phyloP scores from a whole-genome alignment of 1,140 invertebrate species.

The Drosophila simulans region DNA sequence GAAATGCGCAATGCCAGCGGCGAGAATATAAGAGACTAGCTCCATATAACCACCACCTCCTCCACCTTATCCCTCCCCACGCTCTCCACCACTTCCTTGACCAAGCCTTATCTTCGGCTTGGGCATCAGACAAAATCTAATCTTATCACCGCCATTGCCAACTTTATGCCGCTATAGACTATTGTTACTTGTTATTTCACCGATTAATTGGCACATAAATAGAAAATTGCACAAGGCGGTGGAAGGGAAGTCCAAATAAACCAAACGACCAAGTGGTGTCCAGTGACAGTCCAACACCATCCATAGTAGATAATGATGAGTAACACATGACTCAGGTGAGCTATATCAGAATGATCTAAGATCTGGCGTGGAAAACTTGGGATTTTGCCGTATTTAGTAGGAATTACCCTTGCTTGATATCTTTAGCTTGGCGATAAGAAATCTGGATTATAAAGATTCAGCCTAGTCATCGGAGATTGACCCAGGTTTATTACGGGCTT shows the following conservation, averaged over 20 bases:
- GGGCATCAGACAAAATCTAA: slow-evolving; percentile 48
- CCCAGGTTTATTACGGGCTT: neutral
- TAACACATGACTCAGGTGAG: slow-evolving; percentile 25
- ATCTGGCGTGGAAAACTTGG: no score
- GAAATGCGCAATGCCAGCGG: slow-evolving; percentile 43
- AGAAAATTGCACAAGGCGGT: neutral
- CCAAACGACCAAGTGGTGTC: neutral
- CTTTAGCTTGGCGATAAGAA: neutral
- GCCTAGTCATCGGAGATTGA: slow-evolving; percentile 1
- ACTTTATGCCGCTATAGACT: slow-evolving; percentile 44
- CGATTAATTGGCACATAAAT: slow-evolving; percentile 35
- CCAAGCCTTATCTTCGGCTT: slow-evolving; percentile 23
- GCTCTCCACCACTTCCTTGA: neutral
- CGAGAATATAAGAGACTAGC: slow-evolving; percentile 13
- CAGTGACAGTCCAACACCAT: slow-evolving; percentile 29
- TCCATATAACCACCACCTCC: neutral
- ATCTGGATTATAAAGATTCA: slow-evolving; percentile 4
- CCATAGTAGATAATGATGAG: slow-evolving; percentile 22
- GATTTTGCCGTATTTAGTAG: neutral
- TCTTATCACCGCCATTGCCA: slow-evolving; percentile 54
- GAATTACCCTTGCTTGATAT: slow-evolving; percentile 17
- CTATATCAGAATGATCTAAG: neutral
- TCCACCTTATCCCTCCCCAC: no score
- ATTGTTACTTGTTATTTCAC: slow-evolving; percentile 42
- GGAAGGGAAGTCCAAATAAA: slow-evolving; percentile 7